These are phyloP conservation scores for Nothura maculosa DNA, from an alignment of 2,797 vertebrate genomes.

Conservation along the genomic window DNA sequence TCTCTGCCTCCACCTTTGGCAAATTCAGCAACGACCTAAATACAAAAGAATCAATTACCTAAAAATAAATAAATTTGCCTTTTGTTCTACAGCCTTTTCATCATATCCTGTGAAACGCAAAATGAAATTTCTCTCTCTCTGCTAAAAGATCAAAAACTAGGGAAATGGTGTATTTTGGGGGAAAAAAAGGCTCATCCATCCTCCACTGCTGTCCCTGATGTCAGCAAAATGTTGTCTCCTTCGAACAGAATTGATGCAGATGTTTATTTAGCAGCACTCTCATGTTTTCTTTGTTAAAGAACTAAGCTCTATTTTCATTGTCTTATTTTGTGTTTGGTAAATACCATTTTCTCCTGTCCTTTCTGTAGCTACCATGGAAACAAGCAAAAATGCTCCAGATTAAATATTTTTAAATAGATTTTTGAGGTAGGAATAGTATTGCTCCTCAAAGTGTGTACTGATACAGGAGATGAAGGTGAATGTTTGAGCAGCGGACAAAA, in stretches of 20 bases:
- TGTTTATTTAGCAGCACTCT: background rate
- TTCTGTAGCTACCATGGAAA: conserved; percentile 81
- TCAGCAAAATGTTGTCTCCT: conserved; percentile 21
- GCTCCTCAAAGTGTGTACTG: conserved; percentile 25
- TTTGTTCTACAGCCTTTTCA: conserved; percentile 42
- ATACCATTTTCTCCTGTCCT: conserved; percentile 56
- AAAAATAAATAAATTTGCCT: conserved; percentile 46
- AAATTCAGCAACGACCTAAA: conserved; percentile 41
- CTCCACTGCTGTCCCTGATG: background rate
- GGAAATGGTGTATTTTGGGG: background rate
- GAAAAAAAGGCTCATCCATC: background rate
- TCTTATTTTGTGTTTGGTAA: conserved; percentile 75
- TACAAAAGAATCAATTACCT: conserved; percentile 32
- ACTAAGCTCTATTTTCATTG: conserved; percentile 61
- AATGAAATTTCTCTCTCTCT: conserved; percentile 10
- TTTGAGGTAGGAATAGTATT: conserved; percentile 26
- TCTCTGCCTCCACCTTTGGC: background rate
- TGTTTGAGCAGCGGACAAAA: background rate
- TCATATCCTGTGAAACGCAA: background rate
- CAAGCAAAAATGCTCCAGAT: conserved; percentile 62
- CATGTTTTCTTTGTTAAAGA: conserved; percentile 51
- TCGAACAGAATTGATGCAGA: conserved; percentile 41
- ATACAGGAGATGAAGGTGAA: background rate
- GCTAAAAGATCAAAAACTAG: conserved; percentile 35
- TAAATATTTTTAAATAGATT: conserved; percentile 69